These are phyloP conservation scores for Stomatorhinus ivindoensis DNA, from an alignment of 2,113 vertebrate genomes.

Conservation along the genomic window DNA sequence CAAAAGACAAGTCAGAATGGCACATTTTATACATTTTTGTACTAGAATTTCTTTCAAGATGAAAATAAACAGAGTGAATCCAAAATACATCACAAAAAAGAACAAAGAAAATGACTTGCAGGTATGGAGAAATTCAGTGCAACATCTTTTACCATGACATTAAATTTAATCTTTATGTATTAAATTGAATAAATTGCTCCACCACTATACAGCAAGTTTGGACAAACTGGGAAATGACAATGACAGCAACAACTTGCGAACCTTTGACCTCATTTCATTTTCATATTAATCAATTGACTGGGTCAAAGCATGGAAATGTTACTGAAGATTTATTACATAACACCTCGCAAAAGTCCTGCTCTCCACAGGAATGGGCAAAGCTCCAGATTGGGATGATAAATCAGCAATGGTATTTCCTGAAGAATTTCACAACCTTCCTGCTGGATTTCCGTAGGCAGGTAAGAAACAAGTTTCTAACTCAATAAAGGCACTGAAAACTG, in stretches of 20 bases:
- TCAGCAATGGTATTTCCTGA: background rate
- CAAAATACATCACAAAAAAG: background rate
- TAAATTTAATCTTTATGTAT: background rate
- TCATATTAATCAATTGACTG: background rate
- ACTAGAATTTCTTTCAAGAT: background rate
- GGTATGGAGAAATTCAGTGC: background rate
- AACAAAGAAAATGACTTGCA: background rate
- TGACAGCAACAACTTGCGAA: background rate
- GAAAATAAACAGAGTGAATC: background rate
- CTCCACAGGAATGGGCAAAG: background rate
- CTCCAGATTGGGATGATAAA: background rate
- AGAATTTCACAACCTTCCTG: background rate
- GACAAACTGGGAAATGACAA: background rate
- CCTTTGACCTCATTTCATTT: background rate
- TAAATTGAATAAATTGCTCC: background rate
- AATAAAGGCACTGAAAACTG: background rate
- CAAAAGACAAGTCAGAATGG: background rate
- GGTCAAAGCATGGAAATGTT: background rate
- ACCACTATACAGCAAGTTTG: background rate
- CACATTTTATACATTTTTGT: background rate
- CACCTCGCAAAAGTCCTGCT: background rate
- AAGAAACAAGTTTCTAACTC: background rate
- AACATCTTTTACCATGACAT: background rate
- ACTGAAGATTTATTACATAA: background rate
- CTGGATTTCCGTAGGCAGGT: background rate